phyloP scores from a whole-genome alignment of 1,140 invertebrate species.

The Cyclina sinensis region DNA sequence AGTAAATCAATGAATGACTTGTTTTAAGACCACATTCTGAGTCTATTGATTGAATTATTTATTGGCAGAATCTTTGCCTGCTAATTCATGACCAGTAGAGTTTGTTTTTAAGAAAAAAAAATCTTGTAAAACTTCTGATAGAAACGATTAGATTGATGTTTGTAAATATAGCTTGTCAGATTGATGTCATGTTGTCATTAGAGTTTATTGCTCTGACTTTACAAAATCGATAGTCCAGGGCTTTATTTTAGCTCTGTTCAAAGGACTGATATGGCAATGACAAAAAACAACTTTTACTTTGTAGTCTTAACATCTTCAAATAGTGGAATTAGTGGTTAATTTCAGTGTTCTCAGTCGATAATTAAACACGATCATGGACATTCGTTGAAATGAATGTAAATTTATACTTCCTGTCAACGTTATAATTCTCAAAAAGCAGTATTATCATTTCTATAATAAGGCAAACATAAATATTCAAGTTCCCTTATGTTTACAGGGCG shows the following conservation, averaged over 20 bases:
- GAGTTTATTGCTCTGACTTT: slow-evolving; percentile 19
- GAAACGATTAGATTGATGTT: background rate
- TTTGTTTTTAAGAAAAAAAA: background rate
- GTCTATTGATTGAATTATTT: slow-evolving; percentile 29
- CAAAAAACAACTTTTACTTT: background rate
- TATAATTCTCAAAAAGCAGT: too few species aligned
- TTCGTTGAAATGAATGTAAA: too few species aligned
- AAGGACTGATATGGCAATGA: background rate
- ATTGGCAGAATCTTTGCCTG: background rate
- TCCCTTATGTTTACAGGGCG: too few species aligned
- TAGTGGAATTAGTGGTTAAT: background rate
- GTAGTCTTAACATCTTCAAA: too few species aligned
- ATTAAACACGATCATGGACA: too few species aligned
- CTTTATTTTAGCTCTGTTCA: background rate
- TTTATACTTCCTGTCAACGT: too few species aligned
- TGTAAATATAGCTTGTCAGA: background rate
- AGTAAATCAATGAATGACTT: too few species aligned
- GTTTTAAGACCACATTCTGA: too few species aligned
- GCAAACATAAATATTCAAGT: too few species aligned
- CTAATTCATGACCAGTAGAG: background rate
- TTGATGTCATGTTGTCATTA: slow-evolving; percentile 17
- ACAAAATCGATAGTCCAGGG: background rate
- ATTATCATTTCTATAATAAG: too few species aligned
- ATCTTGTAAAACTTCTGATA: background rate
- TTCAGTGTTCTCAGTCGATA: background rate